These are phyloP conservation scores for Cactoblastis cactorum DNA, from an alignment of 2,888 invertebrate species.

Conservation along the genomic window DNA sequence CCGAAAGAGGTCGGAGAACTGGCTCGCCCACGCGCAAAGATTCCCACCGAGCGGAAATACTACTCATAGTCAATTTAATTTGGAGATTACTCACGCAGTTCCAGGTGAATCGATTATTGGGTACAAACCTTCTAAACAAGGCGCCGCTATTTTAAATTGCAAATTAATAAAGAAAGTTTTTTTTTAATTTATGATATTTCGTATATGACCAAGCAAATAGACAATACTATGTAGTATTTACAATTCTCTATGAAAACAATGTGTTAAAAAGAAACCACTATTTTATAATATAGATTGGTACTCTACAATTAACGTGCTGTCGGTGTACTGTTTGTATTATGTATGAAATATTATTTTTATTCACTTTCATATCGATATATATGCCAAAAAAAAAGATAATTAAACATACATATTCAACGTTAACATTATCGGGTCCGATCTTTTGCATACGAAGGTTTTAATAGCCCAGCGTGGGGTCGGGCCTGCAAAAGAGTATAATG, in stretches of 20 bases:
- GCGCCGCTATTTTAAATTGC: too few relatives aligned
- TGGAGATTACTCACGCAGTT: slow-evolving; percentile 47
- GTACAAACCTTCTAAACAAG: slow-evolving; percentile 13
- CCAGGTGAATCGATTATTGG: slow-evolving; percentile 30
- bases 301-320: too few relatives aligned
- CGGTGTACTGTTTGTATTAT: slow-evolving; percentile 4
- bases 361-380: background rate
- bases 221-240: too few relatives aligned
- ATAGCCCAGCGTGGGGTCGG: slow-evolving; percentile 37
- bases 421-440: slow-evolving; percentile 27
- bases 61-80: slow-evolving; percentile 47
- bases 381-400: slow-evolving; percentile 16
- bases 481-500: slow-evolving; percentile 18
- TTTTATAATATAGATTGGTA: too few relatives aligned
- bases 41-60: slow-evolving; percentile 58
- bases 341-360: slow-evolving; percentile 26
- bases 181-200: too few relatives aligned
- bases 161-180: too few relatives aligned
- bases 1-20: slow-evolving; percentile 60
- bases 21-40: slow-evolving; percentile 44
- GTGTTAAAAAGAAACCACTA: too few relatives aligned
- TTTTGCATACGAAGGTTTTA: slow-evolving; percentile 34
- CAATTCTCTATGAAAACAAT: too few relatives aligned
- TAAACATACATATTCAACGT: slow-evolving; percentile 27
- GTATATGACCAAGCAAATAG: too few relatives aligned